These are phyloP conservation scores for Sarcophaga rosellei DNA, from an alignment of 2,888 invertebrate genomes.

Conservation along the genomic window DNA sequence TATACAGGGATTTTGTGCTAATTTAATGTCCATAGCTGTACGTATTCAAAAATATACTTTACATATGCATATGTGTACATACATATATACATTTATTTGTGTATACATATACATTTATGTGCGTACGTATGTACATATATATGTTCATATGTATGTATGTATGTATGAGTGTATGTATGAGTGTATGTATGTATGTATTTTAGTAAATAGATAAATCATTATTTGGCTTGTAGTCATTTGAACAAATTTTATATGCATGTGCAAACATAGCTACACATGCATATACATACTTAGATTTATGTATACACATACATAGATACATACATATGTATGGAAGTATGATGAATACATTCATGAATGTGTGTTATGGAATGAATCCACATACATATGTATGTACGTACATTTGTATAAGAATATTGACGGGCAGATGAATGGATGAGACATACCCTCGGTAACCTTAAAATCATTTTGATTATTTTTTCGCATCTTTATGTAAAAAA, in stretches of 20 bases:
- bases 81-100: neutral
- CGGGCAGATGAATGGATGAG: neutral
- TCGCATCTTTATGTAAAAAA: constrained; percentile 7
- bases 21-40: no score
- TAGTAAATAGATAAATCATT: constrained; percentile 66
- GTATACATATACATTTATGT: neutral
- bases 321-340: neutral
- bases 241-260: constrained; percentile 35
- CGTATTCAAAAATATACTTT: neutral
- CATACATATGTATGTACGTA: neutral
- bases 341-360: neutral
- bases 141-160: neutral
- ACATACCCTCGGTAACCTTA: neutral
- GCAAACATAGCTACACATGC: neutral
- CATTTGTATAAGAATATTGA: neutral
- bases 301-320: neutral
- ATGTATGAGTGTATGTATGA: no score
- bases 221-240: constrained; percentile 51
- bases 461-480: constrained; percentile 6
- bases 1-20: no score
- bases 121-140: neutral
- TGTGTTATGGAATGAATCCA: neutral
- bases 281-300: neutral
- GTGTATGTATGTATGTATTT: constrained; percentile 21
- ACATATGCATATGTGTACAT: neutral